phyloP scores from a whole-genome alignment of 1,140 invertebrate genomes.

The Araneus ventricosus region DNA sequence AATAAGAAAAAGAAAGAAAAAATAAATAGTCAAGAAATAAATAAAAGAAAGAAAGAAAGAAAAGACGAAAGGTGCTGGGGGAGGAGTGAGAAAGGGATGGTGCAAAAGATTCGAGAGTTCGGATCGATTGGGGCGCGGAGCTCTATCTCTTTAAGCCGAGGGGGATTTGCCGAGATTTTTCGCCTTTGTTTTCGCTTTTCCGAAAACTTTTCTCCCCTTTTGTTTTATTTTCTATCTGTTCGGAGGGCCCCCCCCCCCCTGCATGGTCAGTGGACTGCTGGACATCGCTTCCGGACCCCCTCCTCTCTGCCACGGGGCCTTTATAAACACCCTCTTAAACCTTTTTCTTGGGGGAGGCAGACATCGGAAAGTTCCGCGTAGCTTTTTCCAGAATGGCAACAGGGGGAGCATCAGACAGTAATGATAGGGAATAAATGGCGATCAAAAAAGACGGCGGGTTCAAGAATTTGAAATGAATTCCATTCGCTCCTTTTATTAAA shows the following conservation, averaged over 20 bases:
- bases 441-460: too few species aligned
- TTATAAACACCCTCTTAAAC: not conserved
- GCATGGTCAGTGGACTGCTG: not conserved
- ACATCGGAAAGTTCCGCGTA: too few species aligned
- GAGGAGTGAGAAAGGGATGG: not conserved
- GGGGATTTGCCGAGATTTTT: constrained; percentile 70
- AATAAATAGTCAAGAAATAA: not conserved
- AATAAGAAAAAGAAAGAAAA: constrained; percentile 1
- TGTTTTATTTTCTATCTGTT: constrained; percentile 17
- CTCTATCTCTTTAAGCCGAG: constrained; percentile 66
- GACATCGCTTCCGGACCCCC: constrained; percentile 38
- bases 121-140: constrained; percentile 28
- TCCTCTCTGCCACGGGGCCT: not conserved
- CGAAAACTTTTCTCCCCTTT: constrained; percentile 21
- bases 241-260: not conserved
- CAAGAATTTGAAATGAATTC: too few species aligned
- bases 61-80: not conserved
- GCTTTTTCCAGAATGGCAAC: too few species aligned
- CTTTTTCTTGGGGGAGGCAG: not conserved
- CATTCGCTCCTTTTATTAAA: too few species aligned
- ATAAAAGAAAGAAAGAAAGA: not conserved
- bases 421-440: too few species aligned
- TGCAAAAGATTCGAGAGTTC: not conserved
- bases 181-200: constrained; percentile 65
- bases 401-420: too few species aligned